Percentiles rank a stretch among this genome's conserved stretches.
phyloP scores from a whole-genome alignment of 1,140 invertebrate species.

The Thaumetopoea pityocampa region DNA sequence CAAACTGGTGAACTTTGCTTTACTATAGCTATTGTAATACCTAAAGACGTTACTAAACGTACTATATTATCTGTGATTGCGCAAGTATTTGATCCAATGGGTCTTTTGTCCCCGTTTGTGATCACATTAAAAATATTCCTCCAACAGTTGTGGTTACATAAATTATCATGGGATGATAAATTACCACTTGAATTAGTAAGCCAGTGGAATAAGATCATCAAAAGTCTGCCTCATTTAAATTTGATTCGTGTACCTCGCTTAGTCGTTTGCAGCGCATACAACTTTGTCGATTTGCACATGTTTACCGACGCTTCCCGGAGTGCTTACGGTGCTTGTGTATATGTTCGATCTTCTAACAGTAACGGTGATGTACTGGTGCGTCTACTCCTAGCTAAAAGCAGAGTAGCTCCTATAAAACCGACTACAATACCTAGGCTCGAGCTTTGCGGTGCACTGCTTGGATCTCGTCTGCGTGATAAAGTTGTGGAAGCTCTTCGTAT shows the following conservation, averaged over 20 bases:
- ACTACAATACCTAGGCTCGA: conserved; percentile 20
- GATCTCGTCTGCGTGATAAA: conserved; percentile 32
- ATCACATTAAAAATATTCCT: conserved; percentile 15
- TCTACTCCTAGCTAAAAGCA: conserved; percentile 30
- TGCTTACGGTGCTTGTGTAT: conserved; percentile 10
- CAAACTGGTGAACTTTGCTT: conserved; percentile 13
- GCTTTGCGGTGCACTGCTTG: conserved; percentile 52
- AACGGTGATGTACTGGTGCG: conserved; percentile 1
- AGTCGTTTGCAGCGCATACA: not conserved
- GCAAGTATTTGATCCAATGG: conserved; percentile 14
- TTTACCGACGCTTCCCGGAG: conserved; percentile 6
- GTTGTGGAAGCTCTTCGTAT: conserved; percentile 13
- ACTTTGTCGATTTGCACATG: conserved; percentile 3
- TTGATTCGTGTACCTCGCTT: conserved; percentile 1
- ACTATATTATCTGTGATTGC: conserved; percentile 9
- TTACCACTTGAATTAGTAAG: not conserved
- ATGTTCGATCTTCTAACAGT: conserved; percentile 3
- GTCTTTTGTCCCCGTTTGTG: conserved; percentile 8
- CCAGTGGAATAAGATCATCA: not conserved
- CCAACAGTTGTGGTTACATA: conserved; percentile 12
- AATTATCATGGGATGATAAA: conserved; percentile 11
- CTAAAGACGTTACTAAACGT: conserved; percentile 15
- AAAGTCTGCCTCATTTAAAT: not conserved
- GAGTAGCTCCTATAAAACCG: conserved; percentile 64
- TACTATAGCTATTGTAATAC: no score